phyloP scores from a whole-genome alignment of 2,113 vertebrate species.

The Aptenodytes forsteri region DNA sequence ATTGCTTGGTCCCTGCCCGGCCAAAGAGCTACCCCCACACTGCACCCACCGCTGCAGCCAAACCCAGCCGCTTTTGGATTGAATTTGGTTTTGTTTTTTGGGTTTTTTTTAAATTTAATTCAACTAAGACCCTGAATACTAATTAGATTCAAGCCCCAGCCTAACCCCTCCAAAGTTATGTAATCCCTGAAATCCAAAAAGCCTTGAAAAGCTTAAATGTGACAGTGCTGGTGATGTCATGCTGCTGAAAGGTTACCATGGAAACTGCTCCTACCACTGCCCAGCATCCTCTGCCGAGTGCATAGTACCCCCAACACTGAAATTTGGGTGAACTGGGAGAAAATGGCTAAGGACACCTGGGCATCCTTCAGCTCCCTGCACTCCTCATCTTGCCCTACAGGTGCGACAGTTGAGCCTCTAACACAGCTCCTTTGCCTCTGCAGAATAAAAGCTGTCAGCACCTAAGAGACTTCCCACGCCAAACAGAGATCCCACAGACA shows the following conservation, averaged over 20 bases:
- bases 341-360: rapidly evolving
- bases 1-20: rapidly evolving
- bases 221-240: slow-evolving; percentile 49
- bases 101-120: neutral
- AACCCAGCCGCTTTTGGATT: neutral
- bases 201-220: slow-evolving; percentile 43
- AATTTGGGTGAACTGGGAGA: neutral
- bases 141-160: slow-evolving; percentile 34
- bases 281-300: neutral
- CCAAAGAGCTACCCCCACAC: rapidly evolving
- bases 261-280: slow-evolving; percentile 21
- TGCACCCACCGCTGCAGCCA: rapidly evolving
- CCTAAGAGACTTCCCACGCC: too few relatives aligned
- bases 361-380: neutral
- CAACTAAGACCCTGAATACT: neutral
- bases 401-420: neutral
- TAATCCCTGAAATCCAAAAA: slow-evolving; percentile 49
- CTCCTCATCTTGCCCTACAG: rapidly evolving
- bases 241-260: slow-evolving; percentile 50
- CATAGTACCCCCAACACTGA: neutral
- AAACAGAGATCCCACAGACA: rapidly evolving
- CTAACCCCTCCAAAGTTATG: slow-evolving; percentile 23
- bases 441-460: neutral
- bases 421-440: rapidly evolving
- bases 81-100: neutral